phyloP scores from a whole-genome alignment of 2,113 vertebrate species.

The Mesembrinibis cayennensis region DNA sequence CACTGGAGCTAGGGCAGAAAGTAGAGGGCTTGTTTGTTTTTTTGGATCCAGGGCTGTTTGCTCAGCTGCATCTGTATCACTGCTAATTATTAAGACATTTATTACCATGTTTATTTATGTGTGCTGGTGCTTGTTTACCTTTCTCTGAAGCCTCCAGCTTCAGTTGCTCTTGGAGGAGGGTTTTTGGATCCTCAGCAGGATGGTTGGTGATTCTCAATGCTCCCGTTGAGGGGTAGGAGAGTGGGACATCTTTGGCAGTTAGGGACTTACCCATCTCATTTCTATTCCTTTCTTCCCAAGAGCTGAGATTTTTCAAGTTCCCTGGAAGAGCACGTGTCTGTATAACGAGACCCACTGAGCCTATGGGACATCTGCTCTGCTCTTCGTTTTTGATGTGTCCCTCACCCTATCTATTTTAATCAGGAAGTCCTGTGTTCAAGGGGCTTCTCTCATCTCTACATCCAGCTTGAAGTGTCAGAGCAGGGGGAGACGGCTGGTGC shows the following conservation, averaged over 20 bases:
- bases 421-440: slow-evolving; percentile 14
- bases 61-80: slow-evolving; percentile 59
- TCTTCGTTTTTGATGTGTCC: neutral
- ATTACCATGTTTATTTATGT: slow-evolving; percentile 32
- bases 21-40: neutral
- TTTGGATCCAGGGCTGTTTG: slow-evolving; percentile 45
- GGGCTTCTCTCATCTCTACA: slow-evolving; percentile 39
- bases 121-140: slow-evolving; percentile 32
- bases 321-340: neutral
- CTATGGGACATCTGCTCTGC: neutral
- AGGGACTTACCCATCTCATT: neutral
- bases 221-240: neutral
- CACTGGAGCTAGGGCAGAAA: slow-evolving; percentile 25
- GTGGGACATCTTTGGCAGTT: neutral
- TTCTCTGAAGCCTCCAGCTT: neutral
- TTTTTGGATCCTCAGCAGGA: neutral
- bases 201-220: neutral
- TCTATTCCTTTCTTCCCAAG: neutral
- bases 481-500: neutral
- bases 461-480: neutral
- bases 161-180: neutral
- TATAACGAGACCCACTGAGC: neutral
- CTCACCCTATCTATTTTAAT: slow-evolving; percentile 19
- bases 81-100: slow-evolving; percentile 58
- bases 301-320: neutral